Evolutionary conservation across 2,113 vertebrate species (phyloP).

Genomic region (Trochalopteron elliotii): DNA sequence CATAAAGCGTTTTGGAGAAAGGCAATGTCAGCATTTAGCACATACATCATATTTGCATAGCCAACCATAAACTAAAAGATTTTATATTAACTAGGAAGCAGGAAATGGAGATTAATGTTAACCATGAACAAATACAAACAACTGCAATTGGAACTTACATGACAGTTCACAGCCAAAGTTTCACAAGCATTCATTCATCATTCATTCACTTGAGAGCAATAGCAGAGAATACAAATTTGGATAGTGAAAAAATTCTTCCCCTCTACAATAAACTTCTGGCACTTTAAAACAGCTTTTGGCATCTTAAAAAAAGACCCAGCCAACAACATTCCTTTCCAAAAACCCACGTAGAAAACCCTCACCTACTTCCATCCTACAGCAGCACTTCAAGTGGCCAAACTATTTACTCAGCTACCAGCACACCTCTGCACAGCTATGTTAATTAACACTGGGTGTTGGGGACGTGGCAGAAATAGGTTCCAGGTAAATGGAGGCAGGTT

Average conservation of each 20-base stretch:
- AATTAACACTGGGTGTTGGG: background rate
- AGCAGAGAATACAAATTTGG: background rate
- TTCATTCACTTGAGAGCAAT: background rate
- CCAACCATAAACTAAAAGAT: background rate
- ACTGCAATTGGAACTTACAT: background rate
- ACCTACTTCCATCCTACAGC: background rate
- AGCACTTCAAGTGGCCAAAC: background rate
- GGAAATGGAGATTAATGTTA: background rate
- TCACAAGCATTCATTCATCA: background rate
- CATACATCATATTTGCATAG: background rate
- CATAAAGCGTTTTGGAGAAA: background rate
- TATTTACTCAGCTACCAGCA: background rate
- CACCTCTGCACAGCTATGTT: background rate
- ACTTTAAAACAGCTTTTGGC: background rate
- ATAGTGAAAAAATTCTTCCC: background rate
- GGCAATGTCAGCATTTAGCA: background rate
- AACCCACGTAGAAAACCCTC: accelerated
- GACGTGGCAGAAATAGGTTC: background rate
- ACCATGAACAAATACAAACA: background rate
- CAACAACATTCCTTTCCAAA: background rate
- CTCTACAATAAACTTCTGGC: background rate
- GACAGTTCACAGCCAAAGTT: background rate
- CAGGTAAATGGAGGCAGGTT: background rate
- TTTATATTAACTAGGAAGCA: background rate
- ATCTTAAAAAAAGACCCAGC: background rate